phyloP scores from a whole-genome alignment of 2,113 vertebrate genomes.

The Cyprinodon tularosa region DNA sequence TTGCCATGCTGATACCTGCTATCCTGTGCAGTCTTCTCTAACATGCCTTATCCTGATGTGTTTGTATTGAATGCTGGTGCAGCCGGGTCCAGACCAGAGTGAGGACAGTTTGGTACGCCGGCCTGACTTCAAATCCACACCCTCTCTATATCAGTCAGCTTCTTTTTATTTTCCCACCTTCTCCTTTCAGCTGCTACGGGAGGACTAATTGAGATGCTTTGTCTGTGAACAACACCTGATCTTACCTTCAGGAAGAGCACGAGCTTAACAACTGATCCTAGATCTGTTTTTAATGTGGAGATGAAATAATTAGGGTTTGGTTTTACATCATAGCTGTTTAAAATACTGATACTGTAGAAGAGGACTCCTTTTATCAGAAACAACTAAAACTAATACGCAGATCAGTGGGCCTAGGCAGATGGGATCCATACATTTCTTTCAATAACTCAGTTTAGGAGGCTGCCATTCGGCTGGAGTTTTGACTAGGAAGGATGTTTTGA shows the following conservation, averaged over 20 bases:
- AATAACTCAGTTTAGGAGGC: no score
- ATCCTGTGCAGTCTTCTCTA: conserved; percentile 52
- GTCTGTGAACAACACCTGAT: conserved; percentile 67
- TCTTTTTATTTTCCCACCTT: conserved; percentile 33
- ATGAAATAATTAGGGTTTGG: neutral
- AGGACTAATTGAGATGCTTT: conserved; percentile 45
- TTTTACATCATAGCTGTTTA: no score
- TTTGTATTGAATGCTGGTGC: conserved; percentile 72
- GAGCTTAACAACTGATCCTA: neutral
- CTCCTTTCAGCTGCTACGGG: conserved; percentile 8
- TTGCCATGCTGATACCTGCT: conserved; percentile 39
- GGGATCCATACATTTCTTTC: no score
- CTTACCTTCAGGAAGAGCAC: neutral
- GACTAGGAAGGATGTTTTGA: no score
- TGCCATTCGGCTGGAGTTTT: no score
- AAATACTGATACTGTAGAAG: no score
- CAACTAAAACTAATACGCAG: no score
- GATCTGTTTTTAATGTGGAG: neutral
- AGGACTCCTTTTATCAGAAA: no score
- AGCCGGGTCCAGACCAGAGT: conserved; percentile 85
- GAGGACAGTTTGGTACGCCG: conserved; percentile 89
- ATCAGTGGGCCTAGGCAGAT: no score
- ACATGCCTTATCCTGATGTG: conserved; percentile 63
- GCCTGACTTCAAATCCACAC: conserved; percentile 51
- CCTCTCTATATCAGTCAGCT: conserved; percentile 38